Evolutionary conservation across 1,140 invertebrate genomes (phyloP).

Genomic region (Trinorchestia longiramus): DNA sequence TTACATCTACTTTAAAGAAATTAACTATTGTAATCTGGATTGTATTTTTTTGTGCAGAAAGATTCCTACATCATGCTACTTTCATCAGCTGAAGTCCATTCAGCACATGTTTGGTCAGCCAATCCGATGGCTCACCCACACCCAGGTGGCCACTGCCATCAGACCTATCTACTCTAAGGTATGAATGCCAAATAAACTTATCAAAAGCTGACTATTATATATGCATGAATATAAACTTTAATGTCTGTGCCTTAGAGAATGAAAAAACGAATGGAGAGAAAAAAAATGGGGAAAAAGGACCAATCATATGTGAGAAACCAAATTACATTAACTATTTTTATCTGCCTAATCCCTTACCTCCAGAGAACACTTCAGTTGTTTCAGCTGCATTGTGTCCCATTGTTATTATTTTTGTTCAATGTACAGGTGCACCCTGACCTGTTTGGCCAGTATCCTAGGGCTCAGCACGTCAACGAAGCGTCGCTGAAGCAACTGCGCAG

Average conservation of each 20-base stretch:
- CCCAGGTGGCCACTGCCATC: constrained; percentile 34
- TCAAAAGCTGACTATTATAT: not conserved
- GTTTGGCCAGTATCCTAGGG: constrained; percentile 89
- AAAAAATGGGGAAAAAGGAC: not conserved
- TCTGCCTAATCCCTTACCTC: too few species aligned
- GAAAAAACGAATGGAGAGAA: not conserved
- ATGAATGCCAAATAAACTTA: not conserved
- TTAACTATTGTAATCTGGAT: too few species aligned
- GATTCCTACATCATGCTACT: not conserved
- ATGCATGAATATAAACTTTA: not conserved
- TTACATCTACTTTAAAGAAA: too few species aligned
- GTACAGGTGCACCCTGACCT: constrained; percentile 88
- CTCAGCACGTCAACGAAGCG: constrained; percentile 82
- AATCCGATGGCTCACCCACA: constrained; percentile 22
- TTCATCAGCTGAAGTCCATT: not conserved
- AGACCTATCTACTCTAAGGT: constrained; percentile 28
- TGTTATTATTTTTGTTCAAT: too few species aligned
- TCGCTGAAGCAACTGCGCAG: constrained; percentile 89
- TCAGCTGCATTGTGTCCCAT: too few species aligned
- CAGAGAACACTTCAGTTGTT: too few species aligned
- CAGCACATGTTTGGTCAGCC: constrained; percentile 9
- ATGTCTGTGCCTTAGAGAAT: not conserved
- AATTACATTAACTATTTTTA: too few species aligned
- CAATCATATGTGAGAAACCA: not conserved
- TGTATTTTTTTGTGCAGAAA: not conserved